phyloP scores from a whole-genome alignment of 2,113 vertebrate genomes.

The Siniperca chuatsi region DNA sequence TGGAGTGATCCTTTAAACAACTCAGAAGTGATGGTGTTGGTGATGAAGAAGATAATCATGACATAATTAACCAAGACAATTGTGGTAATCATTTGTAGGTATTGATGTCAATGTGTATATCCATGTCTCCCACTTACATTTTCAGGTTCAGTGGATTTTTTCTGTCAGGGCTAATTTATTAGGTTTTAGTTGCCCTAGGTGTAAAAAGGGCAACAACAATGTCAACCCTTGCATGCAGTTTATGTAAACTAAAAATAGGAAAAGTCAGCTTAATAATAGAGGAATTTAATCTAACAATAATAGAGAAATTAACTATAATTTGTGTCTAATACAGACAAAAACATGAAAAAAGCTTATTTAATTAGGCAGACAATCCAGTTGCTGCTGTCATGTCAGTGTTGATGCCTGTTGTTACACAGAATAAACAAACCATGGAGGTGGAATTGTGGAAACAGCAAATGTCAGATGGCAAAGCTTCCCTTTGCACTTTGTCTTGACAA shows the following conservation, averaged over 20 bases:
- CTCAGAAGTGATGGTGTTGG: background rate
- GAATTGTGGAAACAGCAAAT: slow-evolving; percentile 27
- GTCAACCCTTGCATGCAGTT: background rate
- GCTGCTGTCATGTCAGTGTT: slow-evolving; percentile 3
- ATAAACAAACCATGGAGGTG: slow-evolving; percentile 10
- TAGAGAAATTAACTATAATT: background rate
- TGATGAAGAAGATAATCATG: slow-evolving; percentile 8
- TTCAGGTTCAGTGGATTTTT: slow-evolving; percentile 3
- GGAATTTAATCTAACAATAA: background rate
- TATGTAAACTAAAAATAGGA: background rate
- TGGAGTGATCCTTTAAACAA: background rate
- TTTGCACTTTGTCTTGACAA: slow-evolving; percentile 29
- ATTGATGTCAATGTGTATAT: background rate
- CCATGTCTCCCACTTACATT: background rate
- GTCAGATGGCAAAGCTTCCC: slow-evolving; percentile 24
- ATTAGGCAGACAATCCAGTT: slow-evolving; percentile 1
- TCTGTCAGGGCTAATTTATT: slow-evolving; percentile 13
- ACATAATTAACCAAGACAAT: slow-evolving; percentile 7
- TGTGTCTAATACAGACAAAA: background rate
- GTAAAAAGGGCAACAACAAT: slow-evolving; percentile 1
- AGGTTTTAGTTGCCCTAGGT: slow-evolving; percentile 7
- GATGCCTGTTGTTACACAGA: background rate
- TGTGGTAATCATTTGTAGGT: background rate
- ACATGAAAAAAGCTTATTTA: background rate
- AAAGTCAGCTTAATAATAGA: background rate